Evolutionary conservation across 2,888 invertebrate species (phyloP).

Genomic region (Tinea trinotella): DNA sequence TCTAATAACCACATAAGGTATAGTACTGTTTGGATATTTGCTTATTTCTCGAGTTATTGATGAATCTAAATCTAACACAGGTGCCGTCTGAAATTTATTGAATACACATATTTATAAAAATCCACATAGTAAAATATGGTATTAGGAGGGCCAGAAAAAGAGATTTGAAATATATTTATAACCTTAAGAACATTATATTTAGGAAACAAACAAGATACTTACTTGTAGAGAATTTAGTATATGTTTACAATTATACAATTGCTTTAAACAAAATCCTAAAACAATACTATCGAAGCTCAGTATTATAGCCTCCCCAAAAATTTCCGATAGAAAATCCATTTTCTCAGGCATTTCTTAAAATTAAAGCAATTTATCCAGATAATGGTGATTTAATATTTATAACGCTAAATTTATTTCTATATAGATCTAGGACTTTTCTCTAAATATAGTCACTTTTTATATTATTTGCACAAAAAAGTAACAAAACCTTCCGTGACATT

Average conservation of each 20-base stretch:
- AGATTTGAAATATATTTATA: neutral
- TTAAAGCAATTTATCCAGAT: neutral
- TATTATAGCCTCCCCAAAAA: constrained; percentile 78
- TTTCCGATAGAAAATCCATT: constrained; percentile 80
- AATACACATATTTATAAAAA: constrained; percentile 5
- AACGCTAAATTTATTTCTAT: no score
- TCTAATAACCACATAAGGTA: constrained; percentile 82
- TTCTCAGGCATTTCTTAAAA: constrained; percentile 21
- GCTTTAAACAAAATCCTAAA: constrained; percentile 80
- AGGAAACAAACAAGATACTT: constrained; percentile 25
- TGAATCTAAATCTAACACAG: constrained; percentile 77
- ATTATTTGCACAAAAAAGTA: neutral
- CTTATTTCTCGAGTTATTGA: constrained; percentile 75
- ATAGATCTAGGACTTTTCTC: no score
- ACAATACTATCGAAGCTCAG: constrained; percentile 83
- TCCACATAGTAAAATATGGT: neutral
- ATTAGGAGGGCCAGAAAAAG: neutral
- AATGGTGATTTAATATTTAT: no score
- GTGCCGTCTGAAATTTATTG: constrained; percentile 72
- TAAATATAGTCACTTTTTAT: neutral
- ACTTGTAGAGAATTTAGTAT: constrained; percentile 81
- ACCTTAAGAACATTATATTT: neutral
- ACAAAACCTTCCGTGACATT: neutral
- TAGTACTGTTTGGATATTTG: constrained; percentile 74
- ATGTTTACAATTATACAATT: constrained; percentile 82